Evolutionary conservation across 2,888 invertebrate genomes (phyloP).

Genomic region (Dynastes tityus): DNA sequence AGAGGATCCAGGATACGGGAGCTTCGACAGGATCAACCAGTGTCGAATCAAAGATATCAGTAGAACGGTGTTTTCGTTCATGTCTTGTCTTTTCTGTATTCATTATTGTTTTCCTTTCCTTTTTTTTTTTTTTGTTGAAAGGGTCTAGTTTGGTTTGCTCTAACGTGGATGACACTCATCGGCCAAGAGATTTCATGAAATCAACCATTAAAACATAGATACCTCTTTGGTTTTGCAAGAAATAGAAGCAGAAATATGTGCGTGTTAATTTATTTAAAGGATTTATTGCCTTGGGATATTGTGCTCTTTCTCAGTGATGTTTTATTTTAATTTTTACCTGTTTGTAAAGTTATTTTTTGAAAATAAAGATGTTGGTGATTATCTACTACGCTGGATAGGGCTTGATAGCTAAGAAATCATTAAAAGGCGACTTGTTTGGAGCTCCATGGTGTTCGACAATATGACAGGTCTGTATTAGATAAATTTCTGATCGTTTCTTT

Average conservation of each 20-base stretch:
- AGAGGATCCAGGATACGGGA: constrained; percentile 62
- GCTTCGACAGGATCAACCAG: constrained; percentile 59
- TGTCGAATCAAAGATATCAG: constrained; percentile 57
- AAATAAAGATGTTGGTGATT: no score
- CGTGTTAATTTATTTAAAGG: no score
- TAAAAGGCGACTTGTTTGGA: not conserved
- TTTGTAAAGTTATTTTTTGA: not conserved
- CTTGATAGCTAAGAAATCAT: not conserved
- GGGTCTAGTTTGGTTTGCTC: not conserved
- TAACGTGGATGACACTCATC: not conserved
- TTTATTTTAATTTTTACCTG: not conserved
- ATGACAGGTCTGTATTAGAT: constrained; percentile 43
- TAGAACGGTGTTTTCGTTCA: constrained; percentile 34
- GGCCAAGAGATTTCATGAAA: no score
- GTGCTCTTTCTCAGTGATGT: no score
- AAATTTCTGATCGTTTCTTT: not conserved
- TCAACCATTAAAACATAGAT: no score
- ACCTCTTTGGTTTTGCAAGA: no score
- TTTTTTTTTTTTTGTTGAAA: not conserved
- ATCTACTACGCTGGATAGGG: no score
- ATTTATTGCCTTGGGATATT: no score
- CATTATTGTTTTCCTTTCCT: not conserved
- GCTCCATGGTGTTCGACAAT: constrained; percentile 37
- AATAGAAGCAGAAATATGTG: no score
- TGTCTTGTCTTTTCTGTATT: constrained; percentile 24